phyloP scores from a whole-genome alignment of 2,113 vertebrate species.

The Ophiodon elongatus region DNA sequence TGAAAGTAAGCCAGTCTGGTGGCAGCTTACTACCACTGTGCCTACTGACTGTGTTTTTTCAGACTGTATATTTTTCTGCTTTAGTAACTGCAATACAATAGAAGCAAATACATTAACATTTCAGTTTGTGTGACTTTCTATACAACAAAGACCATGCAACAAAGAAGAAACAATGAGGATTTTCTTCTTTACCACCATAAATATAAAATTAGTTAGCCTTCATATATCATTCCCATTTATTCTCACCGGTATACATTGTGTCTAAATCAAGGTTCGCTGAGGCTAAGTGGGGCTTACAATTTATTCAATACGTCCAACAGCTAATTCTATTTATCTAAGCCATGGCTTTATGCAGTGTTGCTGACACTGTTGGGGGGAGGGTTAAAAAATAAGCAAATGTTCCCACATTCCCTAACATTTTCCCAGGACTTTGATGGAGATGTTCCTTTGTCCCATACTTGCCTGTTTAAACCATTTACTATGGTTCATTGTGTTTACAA shows the following conservation, averaged over 20 bases:
- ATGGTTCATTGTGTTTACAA: slow-evolving; percentile 28
- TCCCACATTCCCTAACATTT: slow-evolving; percentile 46
- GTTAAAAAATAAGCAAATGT: slow-evolving; percentile 23
- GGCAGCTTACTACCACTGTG: not conserved
- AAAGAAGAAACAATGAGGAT: not conserved
- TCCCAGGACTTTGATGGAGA: slow-evolving; percentile 54
- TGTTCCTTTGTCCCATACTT: slow-evolving; percentile 8
- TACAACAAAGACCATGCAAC: not conserved
- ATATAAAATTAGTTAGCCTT: not conserved
- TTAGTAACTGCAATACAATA: not conserved
- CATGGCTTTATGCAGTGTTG: not conserved
- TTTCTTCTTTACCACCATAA: not conserved
- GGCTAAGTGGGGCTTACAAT: not conserved
- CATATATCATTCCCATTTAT: not conserved
- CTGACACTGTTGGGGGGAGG: slow-evolving; percentile 21
- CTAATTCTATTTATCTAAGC: slow-evolving; percentile 4
- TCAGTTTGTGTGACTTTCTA: not conserved
- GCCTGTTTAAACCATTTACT: slow-evolving; percentile 28
- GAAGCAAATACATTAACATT: not conserved
- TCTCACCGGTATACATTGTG: not conserved
- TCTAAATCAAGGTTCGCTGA: not conserved
- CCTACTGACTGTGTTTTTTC: not conserved
- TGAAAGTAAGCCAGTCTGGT: not conserved
- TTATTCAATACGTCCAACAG: slow-evolving; percentile 5
- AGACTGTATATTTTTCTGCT: not conserved